Evolutionary conservation across 30 jellyfish, hydroid and myxozoan species (phyloP).

Genomic region (Aurelia coerulea): DNA sequence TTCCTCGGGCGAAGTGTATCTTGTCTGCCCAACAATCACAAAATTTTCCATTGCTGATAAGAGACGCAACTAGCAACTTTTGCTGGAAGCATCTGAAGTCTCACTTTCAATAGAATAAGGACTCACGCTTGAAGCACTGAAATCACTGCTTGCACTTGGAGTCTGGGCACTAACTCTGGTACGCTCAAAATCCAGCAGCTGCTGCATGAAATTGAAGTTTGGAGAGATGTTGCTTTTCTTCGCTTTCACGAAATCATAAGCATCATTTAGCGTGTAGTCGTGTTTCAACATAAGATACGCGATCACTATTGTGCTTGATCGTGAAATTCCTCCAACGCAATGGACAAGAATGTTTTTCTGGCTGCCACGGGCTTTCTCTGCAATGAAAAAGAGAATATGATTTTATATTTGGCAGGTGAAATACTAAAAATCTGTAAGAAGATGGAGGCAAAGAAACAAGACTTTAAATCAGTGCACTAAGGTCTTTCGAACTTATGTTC

Average conservation of each 20-base stretch:
- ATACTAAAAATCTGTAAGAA: too few species aligned
- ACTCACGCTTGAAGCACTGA: slow-evolving; percentile 50
- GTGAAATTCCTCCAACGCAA: slow-evolving; percentile 96
- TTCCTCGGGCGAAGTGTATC: too few species aligned
- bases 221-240: slow-evolving; percentile 97
- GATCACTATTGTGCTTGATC: slow-evolving; percentile 95
- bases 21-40: too few species aligned
- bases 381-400: not conserved
- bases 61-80: slow-evolving; percentile 10
- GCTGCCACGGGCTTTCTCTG: slow-evolving; percentile 81
- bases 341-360: slow-evolving; percentile 79
- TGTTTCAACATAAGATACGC: slow-evolving; percentile 93
- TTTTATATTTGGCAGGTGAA: not conserved
- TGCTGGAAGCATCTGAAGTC: slow-evolving; percentile 47
- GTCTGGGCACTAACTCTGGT: slow-evolving; percentile 59
- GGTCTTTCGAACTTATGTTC: too few species aligned
- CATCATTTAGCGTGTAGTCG: slow-evolving; percentile 89
- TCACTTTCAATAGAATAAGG: slow-evolving; percentile 59
- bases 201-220: slow-evolving; percentile 97
- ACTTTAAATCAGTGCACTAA: too few species aligned
- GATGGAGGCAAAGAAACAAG: too few species aligned
- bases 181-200: slow-evolving; percentile 92
- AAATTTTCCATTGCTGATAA: too few species aligned
- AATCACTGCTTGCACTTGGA: slow-evolving; percentile 65
- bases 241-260: slow-evolving; percentile 89